Conservation (phyloP, 2,888 invertebrate genomes). For the Limnephilus marmoratus region DNA sequence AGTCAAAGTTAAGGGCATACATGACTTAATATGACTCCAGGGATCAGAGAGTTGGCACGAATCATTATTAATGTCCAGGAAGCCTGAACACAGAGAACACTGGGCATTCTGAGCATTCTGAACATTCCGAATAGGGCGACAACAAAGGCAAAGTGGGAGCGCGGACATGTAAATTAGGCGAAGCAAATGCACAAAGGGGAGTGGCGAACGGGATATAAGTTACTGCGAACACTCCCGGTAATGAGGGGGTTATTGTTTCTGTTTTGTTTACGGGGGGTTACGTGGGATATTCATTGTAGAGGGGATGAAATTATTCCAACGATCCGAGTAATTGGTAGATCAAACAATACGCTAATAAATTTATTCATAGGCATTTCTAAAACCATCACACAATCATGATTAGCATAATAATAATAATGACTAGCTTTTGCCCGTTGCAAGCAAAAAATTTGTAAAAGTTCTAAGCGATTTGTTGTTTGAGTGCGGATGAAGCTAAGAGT, state of each 20-base stretch:
- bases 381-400: too few species aligned
- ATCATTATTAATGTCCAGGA: neutral
- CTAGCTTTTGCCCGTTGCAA: too few species aligned
- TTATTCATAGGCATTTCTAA: neutral
- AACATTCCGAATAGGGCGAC: neutral
- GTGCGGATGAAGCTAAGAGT: too few species aligned
- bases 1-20: neutral
- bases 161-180: conserved; percentile 13
- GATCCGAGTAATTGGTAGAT: neutral
- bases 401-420: too few species aligned
- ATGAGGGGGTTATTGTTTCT: neutral
- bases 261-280: neutral
- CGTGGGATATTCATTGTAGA: neutral
- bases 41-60: neutral
- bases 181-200: conserved; percentile 29
- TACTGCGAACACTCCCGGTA: neutral
- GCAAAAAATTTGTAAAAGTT: too few species aligned
- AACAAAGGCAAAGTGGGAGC: conserved; percentile 2
- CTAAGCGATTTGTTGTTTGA: too few species aligned
- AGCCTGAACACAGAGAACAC: neutral
- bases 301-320: neutral
- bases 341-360: neutral
- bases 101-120: too few species aligned
- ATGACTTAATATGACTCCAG: neutral
- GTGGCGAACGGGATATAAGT: neutral